Percentiles rank a stretch among this genome's conserved stretches.
phyloP scores from a whole-genome alignment of 2,797 vertebrate genomes.

The Coregonus sp. region DNA sequence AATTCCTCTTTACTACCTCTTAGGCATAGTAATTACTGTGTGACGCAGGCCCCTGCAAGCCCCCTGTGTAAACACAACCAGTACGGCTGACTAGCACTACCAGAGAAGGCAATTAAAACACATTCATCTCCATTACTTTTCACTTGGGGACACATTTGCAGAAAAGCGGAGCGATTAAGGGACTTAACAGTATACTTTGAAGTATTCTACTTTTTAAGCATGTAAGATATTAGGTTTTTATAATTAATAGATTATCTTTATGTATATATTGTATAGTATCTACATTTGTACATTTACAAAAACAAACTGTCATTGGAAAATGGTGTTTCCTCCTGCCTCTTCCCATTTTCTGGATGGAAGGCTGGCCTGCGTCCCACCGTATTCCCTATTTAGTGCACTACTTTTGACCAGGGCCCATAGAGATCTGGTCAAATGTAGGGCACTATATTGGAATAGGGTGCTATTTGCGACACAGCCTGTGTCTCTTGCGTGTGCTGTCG shows the following conservation, averaged over 20 bases:
- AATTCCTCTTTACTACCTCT: constrained; percentile 58
- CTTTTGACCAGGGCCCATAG: not conserved
- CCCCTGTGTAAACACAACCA: constrained; percentile 50
- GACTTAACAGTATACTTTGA: constrained; percentile 17
- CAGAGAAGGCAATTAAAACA: constrained; percentile 52
- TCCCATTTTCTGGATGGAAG: not conserved
- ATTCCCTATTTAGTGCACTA: not conserved
- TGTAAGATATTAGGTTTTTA: constrained; percentile 45
- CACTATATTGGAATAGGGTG: not conserved
- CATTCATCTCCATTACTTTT: constrained; percentile 44
- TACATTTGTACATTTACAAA: constrained; percentile 68
- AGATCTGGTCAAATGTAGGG: no score
- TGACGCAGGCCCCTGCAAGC: constrained; percentile 32
- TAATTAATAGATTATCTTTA: constrained; percentile 45
- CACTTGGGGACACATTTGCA: constrained; percentile 28
- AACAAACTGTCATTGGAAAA: constrained; percentile 29
- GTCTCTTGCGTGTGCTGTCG: not conserved
- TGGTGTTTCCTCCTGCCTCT: constrained; percentile 28
- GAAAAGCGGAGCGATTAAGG: constrained; percentile 29
- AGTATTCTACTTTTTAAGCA: constrained; percentile 46
- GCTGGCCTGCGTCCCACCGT: not conserved
- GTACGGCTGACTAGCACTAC: constrained; percentile 28
- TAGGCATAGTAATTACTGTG: constrained; percentile 52
- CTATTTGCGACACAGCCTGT: not conserved
- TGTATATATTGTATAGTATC: constrained; percentile 68